These are phyloP conservation scores for Hydroisotoma schaefferi DNA, from an alignment of 2,888 invertebrate species.

Conservation along the genomic window DNA sequence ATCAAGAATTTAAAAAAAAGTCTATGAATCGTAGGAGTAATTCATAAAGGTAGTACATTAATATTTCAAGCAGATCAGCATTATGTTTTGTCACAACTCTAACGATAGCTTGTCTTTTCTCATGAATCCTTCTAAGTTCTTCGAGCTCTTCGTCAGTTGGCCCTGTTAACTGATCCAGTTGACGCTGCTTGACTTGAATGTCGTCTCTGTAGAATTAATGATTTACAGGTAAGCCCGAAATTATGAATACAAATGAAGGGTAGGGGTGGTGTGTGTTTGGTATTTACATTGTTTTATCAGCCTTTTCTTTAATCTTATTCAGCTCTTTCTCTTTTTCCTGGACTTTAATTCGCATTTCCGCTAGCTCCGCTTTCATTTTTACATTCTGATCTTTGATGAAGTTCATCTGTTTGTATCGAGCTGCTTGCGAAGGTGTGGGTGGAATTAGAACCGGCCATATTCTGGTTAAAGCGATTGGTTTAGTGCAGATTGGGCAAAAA, in stretches of 20 bases:
- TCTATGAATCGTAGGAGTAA: not conserved
- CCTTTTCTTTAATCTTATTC: slow-evolving; percentile 21
- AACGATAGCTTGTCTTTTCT: slow-evolving; percentile 28
- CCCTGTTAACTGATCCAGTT: slow-evolving; percentile 23
- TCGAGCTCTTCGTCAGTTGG: slow-evolving; percentile 31
- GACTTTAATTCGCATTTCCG: slow-evolving; percentile 21
- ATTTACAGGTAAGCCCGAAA: not conserved
- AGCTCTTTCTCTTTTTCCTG: slow-evolving; percentile 18
- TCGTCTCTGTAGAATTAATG: slow-evolving; percentile 9
- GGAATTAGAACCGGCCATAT: slow-evolving; percentile 29
- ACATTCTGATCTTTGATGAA: slow-evolving; percentile 27
- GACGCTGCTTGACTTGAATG: slow-evolving; percentile 30
- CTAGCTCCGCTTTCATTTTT: slow-evolving; percentile 23
- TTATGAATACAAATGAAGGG: not conserved
- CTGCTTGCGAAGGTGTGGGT: slow-evolving; percentile 23
- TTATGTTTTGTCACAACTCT: slow-evolving; percentile 36
- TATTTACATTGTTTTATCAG: slow-evolving; percentile 21
- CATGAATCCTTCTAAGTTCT: slow-evolving; percentile 24
- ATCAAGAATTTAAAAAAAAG: not conserved
- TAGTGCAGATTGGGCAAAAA: slow-evolving; percentile 30
- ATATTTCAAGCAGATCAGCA: slow-evolving; percentile 27
- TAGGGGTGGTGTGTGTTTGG: not conserved
- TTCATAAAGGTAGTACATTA: slow-evolving; percentile 3
- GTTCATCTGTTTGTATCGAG: slow-evolving; percentile 14
- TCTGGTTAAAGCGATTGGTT: slow-evolving; percentile 26